Base-by-base conservation (phyloP, 2,888 invertebrate genomes). In the Petrolisthes cinctipes region DNA sequence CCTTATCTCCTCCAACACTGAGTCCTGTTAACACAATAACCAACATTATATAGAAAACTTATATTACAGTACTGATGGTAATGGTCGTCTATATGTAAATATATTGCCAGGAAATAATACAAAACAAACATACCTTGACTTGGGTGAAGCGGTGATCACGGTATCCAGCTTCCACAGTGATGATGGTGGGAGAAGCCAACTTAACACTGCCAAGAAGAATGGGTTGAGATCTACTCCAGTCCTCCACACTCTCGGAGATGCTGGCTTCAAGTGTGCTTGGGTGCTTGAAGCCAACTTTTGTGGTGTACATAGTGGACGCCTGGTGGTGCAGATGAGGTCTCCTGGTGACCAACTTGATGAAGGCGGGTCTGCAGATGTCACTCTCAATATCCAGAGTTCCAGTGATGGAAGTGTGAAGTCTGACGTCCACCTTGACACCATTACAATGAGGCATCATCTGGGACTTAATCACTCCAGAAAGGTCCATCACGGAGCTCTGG, bases 381-480 rank as follows among this genome's bases (percentile, higher is more conserved):
- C 68, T 83, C 14, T 71, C n/a, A 11, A 87, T 57, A 23, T 73
- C 66, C 20, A 79, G 81, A n/a, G 68, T 61, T 2, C 83, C 83
- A 7, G 73, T 37, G 4, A 75, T 11, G 20, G 73, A 80, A 14
- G 80, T 80, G 53, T 17, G 57, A 7, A 23, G 9, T 7, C 56
- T 82, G 51, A 61, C 75, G 20, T 61, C 37, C 61, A 87, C 23
- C 51, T 51, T 57, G 66, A 57, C 7, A 57, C 87, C 87, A 51
- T 66, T 51, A 61, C 87, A 87, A 7, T 56, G 14, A 20, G 68
- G 71, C 6, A 66, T 83, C 3, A 51, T 20, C 80, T 83, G 80
- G 5, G 71, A 79, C n/a, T 71, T 14, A 23, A 87, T 14, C 56
- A 80, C 71, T 7, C 83, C 87, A 56, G 87, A 82, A 5, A 87